Evolutionary conservation across 92 coral and sea anemone species (phyloP).

Genomic region (Porites lobata): DNA sequence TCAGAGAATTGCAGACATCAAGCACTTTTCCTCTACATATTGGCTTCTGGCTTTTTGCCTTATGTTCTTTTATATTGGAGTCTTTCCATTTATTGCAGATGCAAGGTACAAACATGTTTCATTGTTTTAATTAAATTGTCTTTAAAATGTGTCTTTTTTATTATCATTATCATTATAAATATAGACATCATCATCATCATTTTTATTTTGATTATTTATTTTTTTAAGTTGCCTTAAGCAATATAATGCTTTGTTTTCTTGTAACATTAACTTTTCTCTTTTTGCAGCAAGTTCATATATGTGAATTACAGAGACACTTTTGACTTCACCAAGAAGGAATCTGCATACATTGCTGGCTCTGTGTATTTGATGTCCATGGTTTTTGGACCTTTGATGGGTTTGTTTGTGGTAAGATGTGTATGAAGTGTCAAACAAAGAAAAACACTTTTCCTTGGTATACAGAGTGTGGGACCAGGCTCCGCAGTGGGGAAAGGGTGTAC

Average conservation of each 20-base stretch:
- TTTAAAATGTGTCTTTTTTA: no score
- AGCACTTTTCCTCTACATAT: constrained; percentile 75
- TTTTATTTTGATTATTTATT: no score
- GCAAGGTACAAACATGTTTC: constrained; percentile 68
- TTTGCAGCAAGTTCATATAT: constrained; percentile 79
- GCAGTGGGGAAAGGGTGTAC: no score
- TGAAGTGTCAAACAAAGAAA: background rate
- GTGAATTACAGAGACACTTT: constrained; percentile 78
- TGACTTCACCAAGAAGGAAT: constrained; percentile 54
- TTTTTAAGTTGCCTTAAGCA: background rate
- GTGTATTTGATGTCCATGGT: constrained; percentile 91
- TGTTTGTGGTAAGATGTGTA: constrained; percentile 70
- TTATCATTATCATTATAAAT: no score
- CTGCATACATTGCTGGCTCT: constrained; percentile 87
- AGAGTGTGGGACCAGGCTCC: no score
- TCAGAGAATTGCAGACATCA: constrained; percentile 85
- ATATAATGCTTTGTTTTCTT: background rate
- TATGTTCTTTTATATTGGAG: constrained; percentile 93
- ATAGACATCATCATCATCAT: no score
- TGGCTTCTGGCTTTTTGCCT: constrained; percentile 86
- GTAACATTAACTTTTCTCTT: background rate
- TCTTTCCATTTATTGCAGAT: constrained; percentile 90
- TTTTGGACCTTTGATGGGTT: constrained; percentile 88
- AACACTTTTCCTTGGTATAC: no score
- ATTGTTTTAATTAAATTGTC: no score